Evolutionary conservation across 2,113 vertebrate species (phyloP).

Genomic region (Leptodactylus fuscus): DNA sequence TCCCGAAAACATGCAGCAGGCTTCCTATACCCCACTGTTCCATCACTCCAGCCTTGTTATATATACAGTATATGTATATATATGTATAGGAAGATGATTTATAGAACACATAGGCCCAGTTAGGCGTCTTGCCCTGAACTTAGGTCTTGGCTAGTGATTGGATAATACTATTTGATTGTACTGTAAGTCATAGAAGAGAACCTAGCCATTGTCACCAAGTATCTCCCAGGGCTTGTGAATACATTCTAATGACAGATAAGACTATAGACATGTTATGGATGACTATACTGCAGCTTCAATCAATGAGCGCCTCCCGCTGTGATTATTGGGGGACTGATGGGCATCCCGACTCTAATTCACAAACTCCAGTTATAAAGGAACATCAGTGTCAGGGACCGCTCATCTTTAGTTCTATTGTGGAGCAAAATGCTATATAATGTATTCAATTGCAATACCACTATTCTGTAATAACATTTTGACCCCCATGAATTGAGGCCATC

Average conservation of each 20-base stretch:
- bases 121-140: neutral
- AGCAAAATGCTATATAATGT: slow-evolving; percentile 33
- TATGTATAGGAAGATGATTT: neutral
- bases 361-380: slow-evolving; percentile 17
- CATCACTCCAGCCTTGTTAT: too few relatives aligned
- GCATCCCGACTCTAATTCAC: slow-evolving; percentile 30
- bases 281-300: slow-evolving; percentile 15
- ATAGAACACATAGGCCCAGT: neutral
- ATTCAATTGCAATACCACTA: slow-evolving; percentile 37
- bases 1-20: neutral
- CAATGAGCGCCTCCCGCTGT: slow-evolving; percentile 44
- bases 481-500: slow-evolving; percentile 31
- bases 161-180: slow-evolving; percentile 27
- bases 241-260: slow-evolving; percentile 24
- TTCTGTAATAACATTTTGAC: slow-evolving; percentile 50
- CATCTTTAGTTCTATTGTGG: slow-evolving; percentile 14
- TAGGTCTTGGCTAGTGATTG: neutral
- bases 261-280: slow-evolving; percentile 35
- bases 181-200: neutral
- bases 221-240: slow-evolving; percentile 21
- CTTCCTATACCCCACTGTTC: too few relatives aligned
- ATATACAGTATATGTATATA: too few relatives aligned
- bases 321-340: slow-evolving; percentile 39
- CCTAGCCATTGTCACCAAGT: neutral
- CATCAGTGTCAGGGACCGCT: slow-evolving; percentile 45